Evolutionary conservation across 1,140 invertebrate genomes (phyloP), one percentile per base, ranked within the genome.

Genomic region (Mamestra configurata): DNA sequence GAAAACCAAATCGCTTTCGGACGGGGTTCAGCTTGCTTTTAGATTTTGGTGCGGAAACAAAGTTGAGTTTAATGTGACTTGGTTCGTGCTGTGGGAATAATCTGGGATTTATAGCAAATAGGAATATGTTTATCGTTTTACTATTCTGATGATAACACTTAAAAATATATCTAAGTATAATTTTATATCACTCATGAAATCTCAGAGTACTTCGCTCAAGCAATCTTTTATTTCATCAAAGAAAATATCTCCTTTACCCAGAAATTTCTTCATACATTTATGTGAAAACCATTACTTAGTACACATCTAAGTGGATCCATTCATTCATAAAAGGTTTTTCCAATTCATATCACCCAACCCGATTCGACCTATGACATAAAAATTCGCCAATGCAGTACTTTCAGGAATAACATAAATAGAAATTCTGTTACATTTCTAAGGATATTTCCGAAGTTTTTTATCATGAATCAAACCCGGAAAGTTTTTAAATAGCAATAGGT

Each of bases 301-400:
- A 71, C 66, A 35, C 27, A 76, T 76, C 72, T 61, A 76, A 76
- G 72, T 76, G 72, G 72, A 76, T 76, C 72, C 72, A 46, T 61
- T 75, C 55, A 76, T 37, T 61, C 55, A 76, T 76, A 76, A 76
- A 76, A 76, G 72, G 72, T 76, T 76, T 61, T 76, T 76, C 72
- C 72, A 76, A 61, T 76, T 76, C 72, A 61, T 61, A 59, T 76
- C 55, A 76, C 51, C 72, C 55, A 43, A 61, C 55, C 40, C 37
- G 13, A 31, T 22, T 24, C 37, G 40, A 76, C 72, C 55, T 61
- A 24, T 61, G 72, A 61, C 72, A 61, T 59, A 43, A 61, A 75
- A 46, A 10, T 75, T 43, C 37, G 35, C 59, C 35, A 46, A 72
- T 51, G 70, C 40, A 35, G 68, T 51, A 71, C 18, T 73, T 37